Conservation (phyloP, 2,113 vertebrate species). For the Daboia siamensis region DNA sequence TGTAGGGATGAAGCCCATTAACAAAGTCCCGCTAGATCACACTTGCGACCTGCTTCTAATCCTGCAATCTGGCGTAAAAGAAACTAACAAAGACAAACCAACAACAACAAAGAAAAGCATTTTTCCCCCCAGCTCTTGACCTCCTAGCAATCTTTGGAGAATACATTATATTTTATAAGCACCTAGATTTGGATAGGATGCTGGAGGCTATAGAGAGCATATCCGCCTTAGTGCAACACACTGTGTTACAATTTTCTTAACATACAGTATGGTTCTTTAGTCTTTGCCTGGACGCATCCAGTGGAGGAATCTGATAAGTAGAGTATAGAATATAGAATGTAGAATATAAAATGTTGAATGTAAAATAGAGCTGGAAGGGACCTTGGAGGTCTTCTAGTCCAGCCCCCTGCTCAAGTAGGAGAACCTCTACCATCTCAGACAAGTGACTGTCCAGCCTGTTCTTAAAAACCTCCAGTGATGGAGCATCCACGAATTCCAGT, state of each 20-base stretch:
- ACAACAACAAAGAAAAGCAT: fast-evolving
- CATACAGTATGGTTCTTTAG: neutral
- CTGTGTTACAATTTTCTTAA: neutral
- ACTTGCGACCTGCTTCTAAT: neutral
- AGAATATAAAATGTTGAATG: too few relatives aligned
- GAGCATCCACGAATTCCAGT: too few relatives aligned
- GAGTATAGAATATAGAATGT: too few relatives aligned
- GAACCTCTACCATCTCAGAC: too few relatives aligned
- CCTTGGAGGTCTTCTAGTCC: too few relatives aligned
- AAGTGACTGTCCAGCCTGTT: too few relatives aligned
- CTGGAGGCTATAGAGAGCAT: neutral
- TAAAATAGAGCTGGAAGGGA: too few relatives aligned
- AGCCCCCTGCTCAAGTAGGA: too few relatives aligned
- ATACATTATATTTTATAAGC: neutral
- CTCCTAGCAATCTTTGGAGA: neutral
- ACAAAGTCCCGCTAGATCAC: neutral
- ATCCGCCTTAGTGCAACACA: neutral
- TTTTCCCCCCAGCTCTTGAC: neutral
- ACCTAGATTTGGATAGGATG: neutral
- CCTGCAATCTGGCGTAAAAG: neutral
- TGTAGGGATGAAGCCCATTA: neutral
- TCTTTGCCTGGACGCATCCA: neutral
- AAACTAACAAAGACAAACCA: neutral
- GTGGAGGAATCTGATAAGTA: too few relatives aligned
- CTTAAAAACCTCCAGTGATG: too few relatives aligned